phyloP scores from a whole-genome alignment of 2,888 invertebrate species.

The Parochlus steinenii region DNA sequence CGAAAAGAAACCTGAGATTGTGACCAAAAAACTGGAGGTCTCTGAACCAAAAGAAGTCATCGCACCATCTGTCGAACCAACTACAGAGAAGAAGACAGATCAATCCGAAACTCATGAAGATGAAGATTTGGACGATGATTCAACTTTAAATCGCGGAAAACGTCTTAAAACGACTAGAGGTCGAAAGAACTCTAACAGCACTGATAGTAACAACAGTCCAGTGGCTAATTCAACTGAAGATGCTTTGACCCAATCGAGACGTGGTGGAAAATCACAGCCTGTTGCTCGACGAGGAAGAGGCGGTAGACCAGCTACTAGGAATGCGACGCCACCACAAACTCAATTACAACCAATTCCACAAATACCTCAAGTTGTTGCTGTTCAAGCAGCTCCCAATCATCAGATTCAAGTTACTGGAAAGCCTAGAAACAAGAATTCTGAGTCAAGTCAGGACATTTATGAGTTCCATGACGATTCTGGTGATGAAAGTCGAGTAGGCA shows the following conservation, averaged over 20 bases:
- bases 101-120: constrained; percentile 21
- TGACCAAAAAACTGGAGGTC: constrained; percentile 7
- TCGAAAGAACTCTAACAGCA: no score
- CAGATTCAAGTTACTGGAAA: constrained; percentile 22
- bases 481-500: no score
- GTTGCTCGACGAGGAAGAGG: constrained; percentile 21
- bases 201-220: no score
- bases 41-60: constrained; percentile 1
- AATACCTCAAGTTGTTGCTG: no score
- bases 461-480: constrained; percentile 84
- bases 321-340: constrained; percentile 18
- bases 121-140: constrained; percentile 22
- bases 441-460: constrained; percentile 68
- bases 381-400: constrained; percentile 24
- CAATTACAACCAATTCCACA: constrained; percentile 17
- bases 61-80: not conserved
- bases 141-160: no score
- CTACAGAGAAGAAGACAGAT: constrained; percentile 3
- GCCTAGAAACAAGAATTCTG: constrained; percentile 21
- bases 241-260: constrained; percentile 33
- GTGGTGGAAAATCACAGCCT: constrained; percentile 27
- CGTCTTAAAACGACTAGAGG: constrained; percentile 4
- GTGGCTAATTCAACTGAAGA: not conserved
- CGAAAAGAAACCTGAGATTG: not conserved
- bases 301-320: constrained; percentile 26